Evolutionary conservation across 2,888 invertebrate genomes (phyloP), one percentile per base, ranked within the genome.

Genomic region (Lapara coniferarum): DNA sequence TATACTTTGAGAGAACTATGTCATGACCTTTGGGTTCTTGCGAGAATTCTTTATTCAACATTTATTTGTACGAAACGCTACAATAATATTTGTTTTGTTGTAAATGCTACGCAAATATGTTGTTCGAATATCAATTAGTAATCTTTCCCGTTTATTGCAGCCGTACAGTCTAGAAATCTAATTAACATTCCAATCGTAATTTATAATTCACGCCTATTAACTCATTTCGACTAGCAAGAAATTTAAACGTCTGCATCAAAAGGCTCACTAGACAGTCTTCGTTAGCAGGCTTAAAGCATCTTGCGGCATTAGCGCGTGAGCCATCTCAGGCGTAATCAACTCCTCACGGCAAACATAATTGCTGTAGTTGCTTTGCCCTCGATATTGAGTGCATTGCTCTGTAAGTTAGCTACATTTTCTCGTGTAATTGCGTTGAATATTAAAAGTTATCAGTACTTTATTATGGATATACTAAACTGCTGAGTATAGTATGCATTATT

Each of bases 241-340:
- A 63, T 63, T 46, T 63, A 49, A 16, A 63, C 16, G 44, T 19
- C 12, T 63, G 49, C 63, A 46, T 63, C 63, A 49, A 63, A 63
- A 63, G 63, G 46, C 25, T 19, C 19, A 63, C n/a, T 19, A 55
- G 55, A 63, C 49, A 16, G 19, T 63, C 63, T 63, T 63, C 59
- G 46, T 59, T 49, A 63, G 63, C 63, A 46, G 46, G 1, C 63
- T 46, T 63, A 19, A 49, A 46, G 46, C 46, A 46, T 19, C 19
- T 63, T 46, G 19, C 16, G 46, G 59, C 44, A 59, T 59, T 16
- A 46, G 16, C 44, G 59, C 16, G 59, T 16, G 46, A 19, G 49
- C 16, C 19, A 19, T 13, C 46, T 63, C 46, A 13, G 13, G 49
- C 49, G 49, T 49, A 49, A 63, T 19, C 7, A 46, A 13, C 63